Conservation (phyloP, 2,888 invertebrate species). For the Alloplasta piceator region DNA sequence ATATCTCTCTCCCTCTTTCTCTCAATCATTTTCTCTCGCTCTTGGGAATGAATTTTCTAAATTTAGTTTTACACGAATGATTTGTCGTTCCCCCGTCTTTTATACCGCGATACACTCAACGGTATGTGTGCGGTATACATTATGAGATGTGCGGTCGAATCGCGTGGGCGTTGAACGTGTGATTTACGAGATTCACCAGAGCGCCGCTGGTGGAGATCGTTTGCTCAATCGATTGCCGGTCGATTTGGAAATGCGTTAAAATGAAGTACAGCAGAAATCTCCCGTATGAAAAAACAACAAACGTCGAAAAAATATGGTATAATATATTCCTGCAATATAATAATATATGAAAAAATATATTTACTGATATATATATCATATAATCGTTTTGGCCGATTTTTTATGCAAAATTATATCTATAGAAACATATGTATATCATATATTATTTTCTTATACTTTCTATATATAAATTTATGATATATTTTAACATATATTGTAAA, state of each 20-base stretch:
- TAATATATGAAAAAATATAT: too few species aligned
- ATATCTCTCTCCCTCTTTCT: background rate
- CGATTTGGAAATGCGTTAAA: conserved; percentile 43
- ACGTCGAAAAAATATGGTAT: too few species aligned
- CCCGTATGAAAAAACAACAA: too few species aligned
- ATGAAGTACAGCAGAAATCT: conserved; percentile 12
- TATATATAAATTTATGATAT: too few species aligned
- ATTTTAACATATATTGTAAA: too few species aligned
- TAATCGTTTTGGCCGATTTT: too few species aligned
- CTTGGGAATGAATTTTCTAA: conserved; percentile 33
- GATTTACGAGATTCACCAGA: conserved; percentile 51
- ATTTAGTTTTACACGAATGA: conserved; percentile 58
- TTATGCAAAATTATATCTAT: too few species aligned
- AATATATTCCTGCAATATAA: too few species aligned
- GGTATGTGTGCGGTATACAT: conserved; percentile 12
- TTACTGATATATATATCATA: too few species aligned
- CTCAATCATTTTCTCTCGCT: background rate
- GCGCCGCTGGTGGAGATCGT: conserved; percentile 17
- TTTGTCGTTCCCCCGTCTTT: conserved; percentile 52
- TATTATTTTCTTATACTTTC: too few species aligned
- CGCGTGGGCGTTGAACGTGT: conserved; percentile 49
- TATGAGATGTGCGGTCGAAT: conserved; percentile 19
- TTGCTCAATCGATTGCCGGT: conserved; percentile 50
- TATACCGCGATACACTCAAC: background rate
- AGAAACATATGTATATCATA: too few species aligned